Evolutionary conservation across 2,113 vertebrate species (phyloP).

Genomic region (Peromyscus leucopus): DNA sequence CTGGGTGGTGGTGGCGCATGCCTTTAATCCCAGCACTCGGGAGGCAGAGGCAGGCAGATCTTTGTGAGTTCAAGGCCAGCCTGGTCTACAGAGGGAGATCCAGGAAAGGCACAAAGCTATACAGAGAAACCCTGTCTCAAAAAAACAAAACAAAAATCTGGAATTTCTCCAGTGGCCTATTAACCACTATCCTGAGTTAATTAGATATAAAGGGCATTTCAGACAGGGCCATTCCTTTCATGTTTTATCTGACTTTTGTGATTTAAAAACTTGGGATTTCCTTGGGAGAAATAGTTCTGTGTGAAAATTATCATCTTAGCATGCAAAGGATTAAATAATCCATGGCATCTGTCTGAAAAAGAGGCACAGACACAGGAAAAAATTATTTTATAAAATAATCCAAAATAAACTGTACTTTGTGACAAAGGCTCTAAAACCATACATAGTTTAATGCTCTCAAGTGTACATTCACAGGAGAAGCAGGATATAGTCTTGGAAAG

Average conservation of each 20-base stretch:
- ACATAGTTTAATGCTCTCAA: constrained; percentile 47
- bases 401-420: neutral
- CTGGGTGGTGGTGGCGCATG: too few relatives aligned
- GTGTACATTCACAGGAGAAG: neutral
- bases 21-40: too few relatives aligned
- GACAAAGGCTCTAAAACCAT: constrained; percentile 42
- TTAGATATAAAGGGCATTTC: neutral
- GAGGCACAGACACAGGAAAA: constrained; percentile 31
- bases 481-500: neutral
- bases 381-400: constrained; percentile 40
- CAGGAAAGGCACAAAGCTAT: too few relatives aligned
- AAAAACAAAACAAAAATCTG: neutral
- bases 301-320: constrained; percentile 52
- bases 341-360: neutral
- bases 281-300: constrained; percentile 37
- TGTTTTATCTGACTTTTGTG: neutral
- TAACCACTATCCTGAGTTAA: constrained; percentile 10
- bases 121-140: too few relatives aligned
- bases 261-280: constrained; percentile 10
- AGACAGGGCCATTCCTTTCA: neutral
- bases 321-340: neutral
- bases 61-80: too few relatives aligned
- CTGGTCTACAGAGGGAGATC: too few relatives aligned
- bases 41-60: too few relatives aligned
- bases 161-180: constrained; percentile 24